Evolutionary conservation across 92 coral and sea anemone genomes (phyloP), one percentile per base, ranked within the genome.

Genomic region (Epizoanthus scotinus): DNA sequence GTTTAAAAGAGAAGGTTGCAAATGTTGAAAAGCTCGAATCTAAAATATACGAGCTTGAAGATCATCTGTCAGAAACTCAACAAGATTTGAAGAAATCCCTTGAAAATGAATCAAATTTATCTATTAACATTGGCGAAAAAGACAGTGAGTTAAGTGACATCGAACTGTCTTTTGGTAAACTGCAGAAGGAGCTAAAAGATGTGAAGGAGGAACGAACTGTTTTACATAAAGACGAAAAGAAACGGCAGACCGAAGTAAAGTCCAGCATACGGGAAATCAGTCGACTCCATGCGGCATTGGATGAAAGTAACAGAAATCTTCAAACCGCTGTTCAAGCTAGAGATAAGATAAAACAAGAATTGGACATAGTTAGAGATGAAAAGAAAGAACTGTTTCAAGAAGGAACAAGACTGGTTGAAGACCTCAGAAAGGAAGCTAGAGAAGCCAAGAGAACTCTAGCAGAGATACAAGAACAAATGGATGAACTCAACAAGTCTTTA

Each of bases 101-200:
- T 73, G 81, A 52, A 83, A 79, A 17, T 3, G 81, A 75, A 18
- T 75, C 81, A 9, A 22, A 21, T 5, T 75, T 75, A 75, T 60
- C 28, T 22, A 4, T 75, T 12, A 75, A 63, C 17, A 49, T 75
- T 57, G 57, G 15, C 31, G 68, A 75, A 57, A 31, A 13, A 40
- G 52, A 75, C 68, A 22, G 62, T n/a, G 69, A 75, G 44, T 24
- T 60, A 6, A 59, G 8, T 29, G 63, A 21, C 47, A 24, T 75
- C 25, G 59, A 75, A 26, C 18, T 40, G 34, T 58, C 53, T 36
- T n/a, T 59, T 17, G 60, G 20, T 21, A 78, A 87, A 59, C 67
- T 86, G 52, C 84, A 89, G 65, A 78, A 79, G 52, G 86, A 88
- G 50, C 47, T 93, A 10, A 84, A 91, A 54, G 71, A 90, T 49